These are phyloP conservation scores for Gnathonemus longibarbis DNA, from an alignment of 2,113 vertebrate genomes.

Conservation along the genomic window DNA sequence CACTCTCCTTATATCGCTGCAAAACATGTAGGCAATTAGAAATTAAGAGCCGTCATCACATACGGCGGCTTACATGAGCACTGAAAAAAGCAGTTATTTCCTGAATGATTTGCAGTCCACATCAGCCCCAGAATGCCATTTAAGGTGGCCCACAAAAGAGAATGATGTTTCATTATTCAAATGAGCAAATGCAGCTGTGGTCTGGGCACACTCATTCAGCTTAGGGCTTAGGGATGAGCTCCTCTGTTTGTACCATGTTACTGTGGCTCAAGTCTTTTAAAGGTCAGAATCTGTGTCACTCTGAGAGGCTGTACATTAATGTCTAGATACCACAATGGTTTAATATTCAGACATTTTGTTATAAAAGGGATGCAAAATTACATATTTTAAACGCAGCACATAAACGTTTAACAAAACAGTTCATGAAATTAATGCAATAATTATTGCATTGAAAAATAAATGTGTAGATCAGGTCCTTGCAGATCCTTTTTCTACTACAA, in stretches of 20 bases:
- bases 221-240: constrained; percentile 25
- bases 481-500: background rate
- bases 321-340: background rate
- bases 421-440: background rate
- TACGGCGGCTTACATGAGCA: background rate
- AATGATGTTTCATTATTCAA: constrained; percentile 15
- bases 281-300: constrained; percentile 35
- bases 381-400: background rate
- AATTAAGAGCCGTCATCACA: background rate
- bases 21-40: background rate
- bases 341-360: background rate
- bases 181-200: constrained; percentile 12
- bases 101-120: constrained; percentile 1
- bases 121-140: constrained; percentile 3
- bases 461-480: background rate
- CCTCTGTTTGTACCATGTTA: constrained; percentile 44
- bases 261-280: constrained; percentile 23
- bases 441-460: background rate
- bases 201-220: background rate
- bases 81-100: background rate
- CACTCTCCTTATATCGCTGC: background rate
- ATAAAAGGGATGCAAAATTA: background rate
- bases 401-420: background rate
- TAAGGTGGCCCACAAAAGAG: constrained; percentile 9
- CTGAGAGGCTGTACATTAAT: constrained; percentile 19